A percentile compares a stretch with the other conserved stretches of the same genome.
These are phyloP conservation scores for Drosophila merina DNA, from an alignment of 2,888 invertebrate species.

Conservation along the genomic window DNA sequence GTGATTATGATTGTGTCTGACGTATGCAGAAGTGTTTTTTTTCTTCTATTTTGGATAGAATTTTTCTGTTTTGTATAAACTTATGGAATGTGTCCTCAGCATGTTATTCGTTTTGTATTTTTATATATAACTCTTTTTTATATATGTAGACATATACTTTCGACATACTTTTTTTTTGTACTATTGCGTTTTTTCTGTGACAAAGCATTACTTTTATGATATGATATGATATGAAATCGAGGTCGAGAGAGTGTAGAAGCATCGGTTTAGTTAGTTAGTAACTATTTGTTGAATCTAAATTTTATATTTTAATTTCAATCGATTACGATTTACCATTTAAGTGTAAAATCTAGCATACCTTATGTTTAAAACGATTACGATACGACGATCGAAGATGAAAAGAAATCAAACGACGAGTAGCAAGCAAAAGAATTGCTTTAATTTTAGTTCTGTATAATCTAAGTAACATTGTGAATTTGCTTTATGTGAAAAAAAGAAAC, in stretches of 20 bases:
- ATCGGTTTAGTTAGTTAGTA: constrained; percentile 56
- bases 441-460: constrained; percentile 55
- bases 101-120: constrained; percentile 43
- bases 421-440: constrained; percentile 31
- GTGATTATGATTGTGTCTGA: constrained; percentile 40
- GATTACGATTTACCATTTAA: constrained; percentile 38
- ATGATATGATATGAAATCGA: constrained; percentile 12
- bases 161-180: constrained; percentile 10
- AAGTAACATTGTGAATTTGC: constrained; percentile 57
- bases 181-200: constrained; percentile 15
- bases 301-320: constrained; percentile 56
- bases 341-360: constrained; percentile 17
- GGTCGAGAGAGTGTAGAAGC: constrained; percentile 15
- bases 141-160: constrained; percentile 18
- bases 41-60: background rate
- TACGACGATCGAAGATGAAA: background rate
- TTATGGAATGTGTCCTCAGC: constrained; percentile 42
- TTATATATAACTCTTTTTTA: constrained; percentile 33
- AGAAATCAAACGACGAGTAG: constrained; percentile 23
- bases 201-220: constrained; percentile 30
- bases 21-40: constrained; percentile 2
- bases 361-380: constrained; percentile 20
- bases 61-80: constrained; percentile 38
- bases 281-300: constrained; percentile 71
- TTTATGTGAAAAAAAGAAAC: constrained; percentile 57